Percentiles rank a stretch among this genome's conserved stretches.
These are phyloP conservation scores for Cossypha dichroa DNA, from an alignment of 2,797 vertebrate genomes.

Conservation along the genomic window DNA sequence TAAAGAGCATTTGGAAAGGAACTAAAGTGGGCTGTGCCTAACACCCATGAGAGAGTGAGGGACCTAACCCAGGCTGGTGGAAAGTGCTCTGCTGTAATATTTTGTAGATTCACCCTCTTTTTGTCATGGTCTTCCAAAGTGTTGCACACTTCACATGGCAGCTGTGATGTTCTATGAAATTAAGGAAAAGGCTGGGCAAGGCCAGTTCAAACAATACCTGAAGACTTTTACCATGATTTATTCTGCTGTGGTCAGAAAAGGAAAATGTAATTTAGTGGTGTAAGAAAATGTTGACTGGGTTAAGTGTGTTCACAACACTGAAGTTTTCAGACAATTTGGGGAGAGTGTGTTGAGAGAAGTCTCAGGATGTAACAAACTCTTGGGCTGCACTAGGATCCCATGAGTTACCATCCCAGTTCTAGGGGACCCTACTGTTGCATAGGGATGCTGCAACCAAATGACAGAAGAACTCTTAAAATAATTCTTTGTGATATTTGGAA, in stretches of 20 bases:
- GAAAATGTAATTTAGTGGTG: neutral
- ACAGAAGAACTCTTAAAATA: neutral
- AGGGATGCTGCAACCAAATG: neutral
- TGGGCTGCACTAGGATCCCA: neutral
- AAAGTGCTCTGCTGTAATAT: neutral
- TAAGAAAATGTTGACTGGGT: neutral
- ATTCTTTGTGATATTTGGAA: neutral
- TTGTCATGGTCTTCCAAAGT: neutral
- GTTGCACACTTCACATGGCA: rapidly evolving
- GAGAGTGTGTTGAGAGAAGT: neutral
- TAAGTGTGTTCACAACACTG: neutral
- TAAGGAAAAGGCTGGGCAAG: neutral
- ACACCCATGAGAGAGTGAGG: neutral
- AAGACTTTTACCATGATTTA: neutral
- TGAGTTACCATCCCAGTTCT: neutral
- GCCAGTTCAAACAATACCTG: neutral
- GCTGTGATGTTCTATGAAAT: neutral
- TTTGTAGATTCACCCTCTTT: neutral
- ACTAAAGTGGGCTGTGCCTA: neutral
- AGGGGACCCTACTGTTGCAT: neutral
- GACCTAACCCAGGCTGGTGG: neutral
- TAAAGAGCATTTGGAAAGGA: neutral
- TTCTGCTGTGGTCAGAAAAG: neutral
- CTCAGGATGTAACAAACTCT: neutral
- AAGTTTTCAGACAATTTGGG: neutral